A percentile compares a stretch with the other conserved stretches of the same genome.
Conservation (phyloP, 2,797 vertebrate species). For the Stomatorhinus walkeri region DNA sequence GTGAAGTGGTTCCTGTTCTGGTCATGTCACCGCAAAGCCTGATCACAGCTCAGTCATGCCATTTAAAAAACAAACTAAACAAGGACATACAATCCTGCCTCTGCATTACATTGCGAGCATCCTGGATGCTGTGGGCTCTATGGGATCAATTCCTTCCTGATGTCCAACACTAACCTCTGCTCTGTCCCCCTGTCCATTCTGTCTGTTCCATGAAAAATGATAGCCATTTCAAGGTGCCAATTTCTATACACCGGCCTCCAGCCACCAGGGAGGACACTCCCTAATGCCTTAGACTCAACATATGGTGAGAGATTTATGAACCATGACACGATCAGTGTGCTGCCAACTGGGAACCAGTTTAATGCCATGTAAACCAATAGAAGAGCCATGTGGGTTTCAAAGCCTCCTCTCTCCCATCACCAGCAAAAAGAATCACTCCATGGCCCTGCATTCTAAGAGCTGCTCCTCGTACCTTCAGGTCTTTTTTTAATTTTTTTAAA, state of each 20-base stretch:
- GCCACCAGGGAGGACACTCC: background rate
- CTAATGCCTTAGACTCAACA: background rate
- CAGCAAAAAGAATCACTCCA: background rate
- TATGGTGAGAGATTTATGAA: background rate
- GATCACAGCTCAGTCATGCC: background rate
- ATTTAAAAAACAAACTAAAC: conserved; percentile 3
- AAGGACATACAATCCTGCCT: conserved; percentile 34
- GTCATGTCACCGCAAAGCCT: background rate
- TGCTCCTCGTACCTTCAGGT: background rate
- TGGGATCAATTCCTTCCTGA: background rate
- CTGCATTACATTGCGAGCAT: background rate
- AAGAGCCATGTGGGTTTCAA: background rate
- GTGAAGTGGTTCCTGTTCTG: conserved; percentile 51
- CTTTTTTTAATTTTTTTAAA: background rate
- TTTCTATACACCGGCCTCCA: background rate
- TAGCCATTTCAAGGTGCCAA: background rate
- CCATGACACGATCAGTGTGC: background rate
- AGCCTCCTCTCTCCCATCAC: background rate
- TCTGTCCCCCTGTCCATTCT: background rate
- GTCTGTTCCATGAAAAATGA: background rate
- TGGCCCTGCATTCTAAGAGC: background rate
- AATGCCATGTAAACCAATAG: background rate
- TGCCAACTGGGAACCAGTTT: background rate
- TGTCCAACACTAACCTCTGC: background rate
- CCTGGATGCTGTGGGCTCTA: background rate